A percentile compares a stretch with the other conserved stretches of the same genome.
Conservation (phyloP, 2,113 vertebrate species). For the Athene noctua region DNA sequence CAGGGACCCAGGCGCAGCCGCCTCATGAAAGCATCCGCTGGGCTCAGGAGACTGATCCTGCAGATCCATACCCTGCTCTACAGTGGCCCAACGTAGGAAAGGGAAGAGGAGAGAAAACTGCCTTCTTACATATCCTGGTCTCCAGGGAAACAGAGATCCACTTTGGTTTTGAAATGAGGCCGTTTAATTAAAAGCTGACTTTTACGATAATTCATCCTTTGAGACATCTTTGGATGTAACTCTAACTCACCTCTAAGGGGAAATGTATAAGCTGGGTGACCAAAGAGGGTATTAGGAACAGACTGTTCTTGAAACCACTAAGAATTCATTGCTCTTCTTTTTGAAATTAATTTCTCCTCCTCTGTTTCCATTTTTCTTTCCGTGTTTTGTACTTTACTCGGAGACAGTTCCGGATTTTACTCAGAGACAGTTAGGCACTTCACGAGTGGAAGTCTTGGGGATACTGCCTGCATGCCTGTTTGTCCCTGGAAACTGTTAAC, state of each 20-base stretch:
- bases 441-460: not conserved
- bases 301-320: not conserved
- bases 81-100: not conserved
- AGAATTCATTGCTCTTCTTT: not conserved
- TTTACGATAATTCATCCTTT: not conserved
- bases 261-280: not conserved
- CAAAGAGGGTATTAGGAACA: not conserved
- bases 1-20: rapidly evolving
- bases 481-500: not conserved
- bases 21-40: not conserved
- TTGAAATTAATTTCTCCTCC: not conserved
- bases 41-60: not conserved
- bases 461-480: not conserved
- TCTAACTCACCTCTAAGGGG: not conserved
- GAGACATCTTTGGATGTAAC: not conserved
- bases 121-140: not conserved
- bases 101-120: not conserved
- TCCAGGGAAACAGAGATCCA: slow-evolving; percentile 38
- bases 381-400: not conserved
- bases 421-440: not conserved
- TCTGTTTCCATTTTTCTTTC: not conserved
- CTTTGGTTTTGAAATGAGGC: slow-evolving; percentile 1
- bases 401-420: not conserved
- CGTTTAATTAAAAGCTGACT: slow-evolving; percentile 18
- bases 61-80: not conserved